Conservation (phyloP, 1,140 invertebrate genomes). For the Tetragnatha versicolor region DNA sequence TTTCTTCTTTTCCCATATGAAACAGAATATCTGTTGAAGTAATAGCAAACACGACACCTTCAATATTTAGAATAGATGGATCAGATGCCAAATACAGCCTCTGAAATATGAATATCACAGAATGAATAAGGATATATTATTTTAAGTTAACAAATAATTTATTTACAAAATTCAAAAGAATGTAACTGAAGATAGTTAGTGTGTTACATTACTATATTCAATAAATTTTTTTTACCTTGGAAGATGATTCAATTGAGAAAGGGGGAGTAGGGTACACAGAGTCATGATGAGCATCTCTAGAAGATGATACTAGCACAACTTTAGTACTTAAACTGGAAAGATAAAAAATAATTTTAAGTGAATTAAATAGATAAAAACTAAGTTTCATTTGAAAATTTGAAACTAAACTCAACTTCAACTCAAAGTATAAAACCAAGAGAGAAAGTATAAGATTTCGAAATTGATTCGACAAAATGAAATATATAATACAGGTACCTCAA, state of each 20-base stretch:
- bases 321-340: conserved; percentile 72
- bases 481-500: no score
- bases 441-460: not conserved
- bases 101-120: conserved; percentile 31
- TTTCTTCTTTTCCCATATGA: conserved; percentile 80
- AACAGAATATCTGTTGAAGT: conserved; percentile 84
- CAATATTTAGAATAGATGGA: conserved; percentile 79
- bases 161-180: not conserved
- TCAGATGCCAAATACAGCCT: conserved; percentile 70
- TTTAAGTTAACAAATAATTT: not conserved
- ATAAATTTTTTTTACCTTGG: conserved; percentile 38
- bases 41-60: conserved; percentile 77
- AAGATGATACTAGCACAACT: conserved; percentile 77
- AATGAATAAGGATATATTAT: not conserved
- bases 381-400: no score
- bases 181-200: not conserved
- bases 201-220: not conserved
- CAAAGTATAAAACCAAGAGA: no score
- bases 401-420: no score
- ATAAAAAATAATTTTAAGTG: conserved; percentile 31
- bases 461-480: not conserved
- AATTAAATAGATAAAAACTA: no score
- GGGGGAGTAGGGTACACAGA: conserved; percentile 83
- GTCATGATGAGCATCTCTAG: conserved; percentile 78
- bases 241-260: conserved; percentile 55